phyloP scores from a whole-genome alignment of 53 echinoderm and acorn worm species.

The Hippasteria phrygiana region DNA sequence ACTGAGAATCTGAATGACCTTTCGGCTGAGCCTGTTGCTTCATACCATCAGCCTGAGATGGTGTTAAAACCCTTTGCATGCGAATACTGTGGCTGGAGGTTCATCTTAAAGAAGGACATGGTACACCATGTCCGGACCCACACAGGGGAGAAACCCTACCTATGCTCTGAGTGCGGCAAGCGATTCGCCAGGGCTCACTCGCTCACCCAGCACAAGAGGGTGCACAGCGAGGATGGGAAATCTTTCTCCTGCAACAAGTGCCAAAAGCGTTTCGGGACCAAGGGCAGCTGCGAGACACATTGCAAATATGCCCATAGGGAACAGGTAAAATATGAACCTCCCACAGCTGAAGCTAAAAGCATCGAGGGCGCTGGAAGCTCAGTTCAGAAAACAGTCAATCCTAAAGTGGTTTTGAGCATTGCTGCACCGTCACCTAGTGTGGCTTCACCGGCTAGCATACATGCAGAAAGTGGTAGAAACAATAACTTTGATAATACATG shows the following conservation, averaged over 20 bases:
- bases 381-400: background rate
- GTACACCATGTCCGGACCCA: slow-evolving; percentile 55
- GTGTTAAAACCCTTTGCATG: slow-evolving; percentile 44
- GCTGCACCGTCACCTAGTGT: background rate
- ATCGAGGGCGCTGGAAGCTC: background rate
- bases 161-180: slow-evolving; percentile 42
- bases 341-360: background rate
- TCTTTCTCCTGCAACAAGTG: slow-evolving; percentile 1
- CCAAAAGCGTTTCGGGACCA: background rate
- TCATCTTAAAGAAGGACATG: slow-evolving; percentile 50
- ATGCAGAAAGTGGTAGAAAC: background rate
- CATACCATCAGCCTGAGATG: background rate
- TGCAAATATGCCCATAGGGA: slow-evolving; percentile 2
- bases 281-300: background rate
- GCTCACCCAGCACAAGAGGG: slow-evolving; percentile 31
- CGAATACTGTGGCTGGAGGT: slow-evolving; percentile 56
- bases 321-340: background rate
- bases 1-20: background rate
- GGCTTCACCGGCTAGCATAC: background rate
- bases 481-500: background rate
- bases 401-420: background rate
- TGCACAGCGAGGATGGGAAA: background rate
- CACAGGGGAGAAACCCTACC: slow-evolving; percentile 61
- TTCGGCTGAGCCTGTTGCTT: background rate
- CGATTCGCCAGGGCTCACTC: slow-evolving; percentile 42